phyloP scores from a whole-genome alignment of 2,113 vertebrate genomes.

The Leucopsar rothschildi region DNA sequence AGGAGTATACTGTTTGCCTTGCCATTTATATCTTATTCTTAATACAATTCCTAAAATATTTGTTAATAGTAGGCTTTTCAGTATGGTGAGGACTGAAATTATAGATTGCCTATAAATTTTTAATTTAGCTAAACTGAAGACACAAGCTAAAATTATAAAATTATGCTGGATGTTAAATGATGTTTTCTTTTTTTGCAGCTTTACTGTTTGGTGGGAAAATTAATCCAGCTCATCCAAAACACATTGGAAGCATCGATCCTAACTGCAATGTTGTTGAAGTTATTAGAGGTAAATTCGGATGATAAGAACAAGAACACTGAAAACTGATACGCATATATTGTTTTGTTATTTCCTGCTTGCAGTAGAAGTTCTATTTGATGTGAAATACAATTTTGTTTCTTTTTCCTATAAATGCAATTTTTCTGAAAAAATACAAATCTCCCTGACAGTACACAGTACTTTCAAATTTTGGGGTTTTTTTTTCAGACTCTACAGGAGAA shows the following conservation, averaged over 20 bases:
- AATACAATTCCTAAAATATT: neutral
- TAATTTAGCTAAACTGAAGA: neutral
- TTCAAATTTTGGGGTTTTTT: neutral
- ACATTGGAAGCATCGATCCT: slow-evolving; percentile 97
- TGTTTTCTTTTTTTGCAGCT: slow-evolving; percentile 72
- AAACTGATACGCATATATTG: neutral
- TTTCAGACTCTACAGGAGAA: neutral
- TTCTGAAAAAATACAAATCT: neutral
- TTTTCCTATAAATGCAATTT: neutral
- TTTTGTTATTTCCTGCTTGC: neutral
- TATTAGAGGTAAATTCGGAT: slow-evolving; percentile 81
- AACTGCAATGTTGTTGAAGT: slow-evolving; percentile 88
- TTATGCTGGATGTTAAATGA: neutral
- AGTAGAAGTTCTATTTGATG: neutral
- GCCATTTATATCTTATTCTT: neutral
- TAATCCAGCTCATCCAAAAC: slow-evolving; percentile 94
- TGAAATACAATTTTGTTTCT: neutral
- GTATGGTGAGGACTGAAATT: neutral
- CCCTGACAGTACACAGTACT: neutral
- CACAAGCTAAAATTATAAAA: neutral
- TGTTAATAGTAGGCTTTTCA: neutral
- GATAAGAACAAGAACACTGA: neutral
- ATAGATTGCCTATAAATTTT: neutral
- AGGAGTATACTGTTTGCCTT: neutral
- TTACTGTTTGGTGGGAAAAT: slow-evolving; percentile 92